Base-by-base conservation (phyloP, 2,888 invertebrate species). In the Agonopterix arenella region DNA sequence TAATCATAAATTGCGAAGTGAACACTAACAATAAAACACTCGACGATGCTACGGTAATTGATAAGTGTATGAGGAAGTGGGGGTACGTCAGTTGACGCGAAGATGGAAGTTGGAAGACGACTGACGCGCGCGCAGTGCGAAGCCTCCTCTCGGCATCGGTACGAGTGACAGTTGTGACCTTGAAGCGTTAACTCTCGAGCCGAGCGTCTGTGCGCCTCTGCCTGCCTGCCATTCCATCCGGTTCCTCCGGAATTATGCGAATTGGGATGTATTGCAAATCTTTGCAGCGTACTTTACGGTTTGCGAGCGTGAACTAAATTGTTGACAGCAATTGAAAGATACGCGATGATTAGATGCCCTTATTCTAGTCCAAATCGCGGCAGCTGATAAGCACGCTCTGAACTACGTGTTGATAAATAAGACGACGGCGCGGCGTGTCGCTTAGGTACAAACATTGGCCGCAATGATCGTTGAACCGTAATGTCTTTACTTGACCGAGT, bases 161-260 rank as follows among this genome's bases (percentile, higher is more conserved):
- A 18, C 18, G 18, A 73, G 69, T 81, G 84, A 80, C 80, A 76
- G 71, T 64, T 61, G 61, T 68, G 77, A 81, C 85, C 86, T 85
- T n/a, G n/a, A n/a, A n/a, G n/a, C 85, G 84, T 63, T 52, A 4
- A 2, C 3, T 18, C 18, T 28, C 28, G 28, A 28, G 28, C 5
- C 28, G 5, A 28, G 28, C 28, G 28, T 66, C 58, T 56, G 59
- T 56, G 64, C 28, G 28, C 28, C 28, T 28, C 28, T 28, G 7
- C 28, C 18, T 18, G 18, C 18, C 28, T 5, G 28, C 7, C 28
- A 28, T 5, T 28, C 37, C 37, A n/a, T 38, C 46, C 46, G 46
- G 46, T 46, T 38, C 8, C 46, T 8, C 43, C 10, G 18, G 28
- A 28, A 28, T 28, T 28, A 28, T 28, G 28, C 28, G 28, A 28